These are phyloP conservation scores for Phaedon cochleariae DNA, from an alignment of 2,888 invertebrate species.

Conservation along the genomic window DNA sequence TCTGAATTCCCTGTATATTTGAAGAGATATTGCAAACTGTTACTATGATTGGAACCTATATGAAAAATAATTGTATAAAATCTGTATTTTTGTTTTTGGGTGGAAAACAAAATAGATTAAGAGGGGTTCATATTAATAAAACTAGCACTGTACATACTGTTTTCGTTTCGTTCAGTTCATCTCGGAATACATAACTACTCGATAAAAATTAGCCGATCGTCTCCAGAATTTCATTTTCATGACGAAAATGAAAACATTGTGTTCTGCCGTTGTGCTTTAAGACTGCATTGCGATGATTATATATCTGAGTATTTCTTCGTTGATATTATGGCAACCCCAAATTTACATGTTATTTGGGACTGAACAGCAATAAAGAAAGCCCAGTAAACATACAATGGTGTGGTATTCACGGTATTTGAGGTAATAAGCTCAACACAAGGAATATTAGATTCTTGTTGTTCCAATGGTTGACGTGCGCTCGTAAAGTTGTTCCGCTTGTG, in stretches of 20 bases:
- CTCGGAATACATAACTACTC: no score
- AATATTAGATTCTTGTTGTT: conserved; percentile 37
- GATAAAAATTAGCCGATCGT: background rate
- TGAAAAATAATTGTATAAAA: no score
- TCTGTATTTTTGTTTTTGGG: no score
- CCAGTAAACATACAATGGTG: conserved; percentile 29
- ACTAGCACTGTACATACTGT: no score
- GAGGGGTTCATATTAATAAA: no score
- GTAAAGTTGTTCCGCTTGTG: conserved; percentile 23
- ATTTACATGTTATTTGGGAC: conserved; percentile 36
- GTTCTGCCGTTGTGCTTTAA: background rate
- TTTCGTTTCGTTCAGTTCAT: no score
- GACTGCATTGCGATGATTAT: conserved; percentile 8
- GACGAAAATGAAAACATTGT: background rate
- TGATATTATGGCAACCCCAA: conserved; percentile 58
- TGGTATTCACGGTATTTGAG: conserved; percentile 31
- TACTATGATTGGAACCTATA: no score
- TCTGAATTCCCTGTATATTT: no score
- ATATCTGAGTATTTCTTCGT: background rate
- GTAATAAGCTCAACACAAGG: conserved; percentile 30
- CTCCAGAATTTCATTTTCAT: background rate
- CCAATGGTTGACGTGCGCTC: conserved; percentile 30
- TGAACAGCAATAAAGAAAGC: conserved; percentile 30
- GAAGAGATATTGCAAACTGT: no score
- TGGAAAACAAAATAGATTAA: no score